These are phyloP conservation scores for Stichodactyla helianthus DNA, from an alignment of 64 coral and sea anemone genomes.

Conservation along the genomic window DNA sequence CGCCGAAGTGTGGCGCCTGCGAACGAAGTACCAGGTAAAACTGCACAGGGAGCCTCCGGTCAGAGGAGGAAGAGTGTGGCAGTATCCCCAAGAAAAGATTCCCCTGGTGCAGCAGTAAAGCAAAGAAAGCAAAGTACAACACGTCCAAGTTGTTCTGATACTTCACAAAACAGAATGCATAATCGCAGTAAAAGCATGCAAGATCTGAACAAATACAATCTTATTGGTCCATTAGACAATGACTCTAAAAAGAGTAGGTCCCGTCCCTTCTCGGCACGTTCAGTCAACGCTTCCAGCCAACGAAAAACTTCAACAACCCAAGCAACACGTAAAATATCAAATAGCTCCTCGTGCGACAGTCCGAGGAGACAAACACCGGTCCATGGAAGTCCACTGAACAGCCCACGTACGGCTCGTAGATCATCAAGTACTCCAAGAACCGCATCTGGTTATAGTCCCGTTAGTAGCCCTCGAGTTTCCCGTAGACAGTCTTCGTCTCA, in stretches of 20 bases:
- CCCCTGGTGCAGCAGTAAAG: not conserved
- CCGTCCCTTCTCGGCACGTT: not conserved
- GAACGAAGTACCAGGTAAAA: not conserved
- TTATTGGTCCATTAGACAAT: not conserved
- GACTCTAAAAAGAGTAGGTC: not conserved
- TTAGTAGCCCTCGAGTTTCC: constrained; percentile 9
- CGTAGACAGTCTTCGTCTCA: not conserved
- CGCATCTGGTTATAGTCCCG: not conserved
- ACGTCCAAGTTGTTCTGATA: not conserved
- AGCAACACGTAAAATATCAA: not conserved
- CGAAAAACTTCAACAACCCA: constrained; percentile 11
- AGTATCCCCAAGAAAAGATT: not conserved
- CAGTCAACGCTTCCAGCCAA: not conserved
- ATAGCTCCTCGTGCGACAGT: not conserved
- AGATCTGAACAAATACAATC: not conserved
- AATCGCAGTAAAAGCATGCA: constrained; percentile 26
- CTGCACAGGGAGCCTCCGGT: not conserved
- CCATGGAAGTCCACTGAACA: not conserved
- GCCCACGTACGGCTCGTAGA: not conserved
- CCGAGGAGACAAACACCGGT: constrained; percentile 4
- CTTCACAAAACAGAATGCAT: not conserved
- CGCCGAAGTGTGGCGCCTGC: not conserved
- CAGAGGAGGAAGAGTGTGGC: constrained; percentile 23
- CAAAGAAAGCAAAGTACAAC: not conserved
- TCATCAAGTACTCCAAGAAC: constrained; percentile 11